Evolutionary conservation across 2,113 vertebrate species (phyloP).

Genomic region (Poeciliopsis prolifica): DNA sequence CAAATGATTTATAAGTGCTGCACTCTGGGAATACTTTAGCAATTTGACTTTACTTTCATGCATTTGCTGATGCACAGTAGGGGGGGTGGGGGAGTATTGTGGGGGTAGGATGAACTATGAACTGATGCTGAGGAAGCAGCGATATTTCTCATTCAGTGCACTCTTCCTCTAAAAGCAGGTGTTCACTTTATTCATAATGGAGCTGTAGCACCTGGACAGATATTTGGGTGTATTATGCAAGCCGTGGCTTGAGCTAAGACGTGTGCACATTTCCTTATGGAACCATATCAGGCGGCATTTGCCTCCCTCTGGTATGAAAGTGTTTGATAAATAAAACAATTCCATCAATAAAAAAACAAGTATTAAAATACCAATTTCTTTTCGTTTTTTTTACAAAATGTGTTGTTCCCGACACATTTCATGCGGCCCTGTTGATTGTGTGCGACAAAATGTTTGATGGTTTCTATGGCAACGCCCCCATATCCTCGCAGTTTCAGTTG

Average conservation of each 20-base stretch:
- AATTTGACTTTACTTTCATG: not conserved
- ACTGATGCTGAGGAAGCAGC: not conserved
- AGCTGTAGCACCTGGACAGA: not conserved
- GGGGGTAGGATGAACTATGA: not conserved
- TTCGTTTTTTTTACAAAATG: too few relatives aligned
- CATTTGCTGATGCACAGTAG: not conserved
- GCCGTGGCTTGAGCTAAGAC: not conserved
- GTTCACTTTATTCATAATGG: conserved; percentile 1
- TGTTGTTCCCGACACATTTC: too few relatives aligned
- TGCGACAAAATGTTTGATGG: too few relatives aligned
- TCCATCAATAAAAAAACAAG: too few relatives aligned
- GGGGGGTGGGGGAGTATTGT: too few relatives aligned
- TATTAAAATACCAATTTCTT: too few relatives aligned
- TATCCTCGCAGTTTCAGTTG: too few relatives aligned
- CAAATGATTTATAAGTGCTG: conserved; percentile 17
- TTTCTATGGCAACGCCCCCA: too few relatives aligned
- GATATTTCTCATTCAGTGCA: not conserved
- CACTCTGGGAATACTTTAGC: not conserved
- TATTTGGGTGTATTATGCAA: conserved; percentile 2
- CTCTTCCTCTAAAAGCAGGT: not conserved
- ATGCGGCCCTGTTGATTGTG: too few relatives aligned
- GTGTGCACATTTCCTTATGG: not conserved
- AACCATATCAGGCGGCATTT: not conserved
- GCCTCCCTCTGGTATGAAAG: too few relatives aligned
- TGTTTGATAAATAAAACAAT: too few relatives aligned